Percentiles rank a stretch among this genome's conserved stretches.
Conservation (phyloP, 2,113 vertebrate genomes). For the Rousettus leschenaultii region DNA sequence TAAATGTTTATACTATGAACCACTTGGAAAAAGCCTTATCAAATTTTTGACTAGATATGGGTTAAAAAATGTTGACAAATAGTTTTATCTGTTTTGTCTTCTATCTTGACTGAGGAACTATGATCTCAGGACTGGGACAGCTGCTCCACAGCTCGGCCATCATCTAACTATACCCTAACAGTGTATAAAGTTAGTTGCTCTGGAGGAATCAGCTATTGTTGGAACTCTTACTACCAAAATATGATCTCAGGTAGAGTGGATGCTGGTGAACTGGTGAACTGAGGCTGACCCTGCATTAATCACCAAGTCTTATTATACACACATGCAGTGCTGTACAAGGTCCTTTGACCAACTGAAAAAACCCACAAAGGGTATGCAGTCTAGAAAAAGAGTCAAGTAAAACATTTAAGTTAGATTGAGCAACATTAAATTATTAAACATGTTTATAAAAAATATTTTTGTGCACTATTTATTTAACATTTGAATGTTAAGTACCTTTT, state of each 20-base stretch:
- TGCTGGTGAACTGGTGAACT: neutral
- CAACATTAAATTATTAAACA: neutral
- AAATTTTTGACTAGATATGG: neutral
- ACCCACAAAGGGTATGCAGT: neutral
- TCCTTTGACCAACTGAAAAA: neutral
- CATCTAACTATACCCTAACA: neutral
- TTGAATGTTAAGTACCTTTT: neutral
- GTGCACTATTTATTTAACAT: neutral
- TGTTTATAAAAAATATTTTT: neutral
- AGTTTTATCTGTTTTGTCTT: neutral
- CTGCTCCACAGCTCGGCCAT: fast-evolving
- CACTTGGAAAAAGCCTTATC: neutral
- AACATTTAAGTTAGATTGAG: neutral
- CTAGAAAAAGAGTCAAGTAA: neutral
- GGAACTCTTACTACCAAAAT: neutral
- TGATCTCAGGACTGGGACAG: neutral
- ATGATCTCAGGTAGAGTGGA: neutral
- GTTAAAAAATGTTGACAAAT: neutral
- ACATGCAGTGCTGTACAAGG: neutral
- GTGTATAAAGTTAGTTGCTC: neutral
- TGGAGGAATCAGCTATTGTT: fast-evolving
- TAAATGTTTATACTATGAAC: neutral
- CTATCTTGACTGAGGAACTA: neutral
- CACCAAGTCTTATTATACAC: neutral
- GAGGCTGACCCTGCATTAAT: neutral